These are phyloP conservation scores for Panagrolaimus sp. DNA, from an alignment of 1,140 invertebrate genomes.

Conservation along the genomic window DNA sequence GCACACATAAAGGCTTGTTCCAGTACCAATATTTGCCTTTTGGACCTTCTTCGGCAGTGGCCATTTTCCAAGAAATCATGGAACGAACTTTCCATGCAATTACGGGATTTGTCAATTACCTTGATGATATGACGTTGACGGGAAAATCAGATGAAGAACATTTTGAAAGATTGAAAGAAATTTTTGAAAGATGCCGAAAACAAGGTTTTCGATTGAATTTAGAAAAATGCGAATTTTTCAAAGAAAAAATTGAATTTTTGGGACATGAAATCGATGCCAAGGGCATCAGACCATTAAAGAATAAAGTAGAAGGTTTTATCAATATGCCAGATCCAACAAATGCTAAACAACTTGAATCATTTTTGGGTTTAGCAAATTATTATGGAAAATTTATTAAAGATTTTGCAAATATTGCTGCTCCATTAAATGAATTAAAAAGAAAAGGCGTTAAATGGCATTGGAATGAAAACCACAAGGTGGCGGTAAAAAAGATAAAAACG, in stretches of 20 bases:
- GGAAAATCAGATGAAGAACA: slow-evolving; percentile 6
- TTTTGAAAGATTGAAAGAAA: slow-evolving; percentile 2
- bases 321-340: not conserved
- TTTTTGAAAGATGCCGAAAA: not conserved
- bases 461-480: slow-evolving; percentile 1
- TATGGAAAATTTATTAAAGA: not conserved
- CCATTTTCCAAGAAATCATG: slow-evolving; percentile 64
- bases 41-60: slow-evolving; percentile 62
- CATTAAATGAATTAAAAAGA: slow-evolving; percentile 25
- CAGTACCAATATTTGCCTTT: slow-evolving; percentile 59
- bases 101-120: slow-evolving; percentile 38
- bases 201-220: not conserved
- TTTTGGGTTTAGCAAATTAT: not conserved
- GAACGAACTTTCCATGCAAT: slow-evolving; percentile 59
- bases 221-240: not conserved
- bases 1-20: slow-evolving; percentile 40
- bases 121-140: slow-evolving; percentile 35
- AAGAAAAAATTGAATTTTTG: not conserved
- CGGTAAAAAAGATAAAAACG: slow-evolving; percentile 52
- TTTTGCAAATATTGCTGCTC: slow-evolving; percentile 17
- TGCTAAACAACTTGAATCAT: not conserved
- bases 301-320: slow-evolving; percentile 11
- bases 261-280: not conserved
- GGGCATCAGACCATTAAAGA: not conserved
- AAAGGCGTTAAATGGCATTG: slow-evolving; percentile 27